Base-by-base conservation (phyloP, 1,140 invertebrate genomes). In the Cotesia glomerata region DNA sequence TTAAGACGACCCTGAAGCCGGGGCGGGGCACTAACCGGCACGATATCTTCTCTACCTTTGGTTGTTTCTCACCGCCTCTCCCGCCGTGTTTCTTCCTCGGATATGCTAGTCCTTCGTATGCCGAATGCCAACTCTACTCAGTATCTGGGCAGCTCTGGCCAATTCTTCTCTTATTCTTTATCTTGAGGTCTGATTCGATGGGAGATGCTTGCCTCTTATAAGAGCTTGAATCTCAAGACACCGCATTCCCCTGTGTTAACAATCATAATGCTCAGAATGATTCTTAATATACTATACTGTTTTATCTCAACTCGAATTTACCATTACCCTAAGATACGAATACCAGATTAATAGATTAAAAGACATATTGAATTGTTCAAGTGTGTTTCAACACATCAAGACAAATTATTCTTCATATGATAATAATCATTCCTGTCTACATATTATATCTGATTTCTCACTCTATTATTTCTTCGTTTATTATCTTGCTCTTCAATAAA, bases 1-100 rank as follows among this genome's bases (percentile, higher is more conserved):
- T 84, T 84, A 82, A 82, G 80, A 84, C 81, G 81, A 81, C 80
- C 81, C 76, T 82, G 82, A 84, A 82, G 79, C 76, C 70, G 78
- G 80, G 82, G 82, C 82, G 82, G 82, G 78, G 82, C 79, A 80
- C 77, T 69, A 81, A 81, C 79, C 78, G 78, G 79, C 79, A 80
- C 78, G 77, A 79, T 81, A 81, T 79, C 78, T 80, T 79, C 76
- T 75, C 77, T 71, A 76, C 76, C 77, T 80, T 45, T 45, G 39
- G 39, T 45, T 79, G 76, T 77, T 79, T 70, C 73, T 78, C 76
- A 77, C 75, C 76, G 76, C 77, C 77, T 74, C 74, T 75, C 74
- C 67, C 63, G 67, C 32, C 71, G 61, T 69, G 71, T 69, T 11
- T 63, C 58, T 52, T 54, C 34, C n/a, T 13, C 16, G 52, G 7